Base-by-base conservation (phyloP, 2,888 invertebrate species). In the Pinctada fucata region DNA sequence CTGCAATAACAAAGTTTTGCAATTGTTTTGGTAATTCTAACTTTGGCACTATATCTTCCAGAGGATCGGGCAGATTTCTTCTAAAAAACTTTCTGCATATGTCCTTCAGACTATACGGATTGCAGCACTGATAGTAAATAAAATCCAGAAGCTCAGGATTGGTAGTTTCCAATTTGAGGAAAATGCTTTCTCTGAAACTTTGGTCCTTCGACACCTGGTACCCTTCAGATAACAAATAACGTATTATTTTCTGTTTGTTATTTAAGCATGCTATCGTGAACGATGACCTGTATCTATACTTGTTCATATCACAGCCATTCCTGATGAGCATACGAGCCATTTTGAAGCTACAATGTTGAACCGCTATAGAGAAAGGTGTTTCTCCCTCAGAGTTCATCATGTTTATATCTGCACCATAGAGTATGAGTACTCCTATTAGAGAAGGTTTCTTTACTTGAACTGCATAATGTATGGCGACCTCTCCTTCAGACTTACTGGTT, bases 391-490 rank as follows among this genome's bases (percentile, higher is more conserved):
- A 81, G 76, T 84, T 88, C 65, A 75, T 80, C 31, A 82, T 81
- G 71, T 87, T 82, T 47, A 86, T 76, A n/a, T 86, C 76, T n/a
- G 87, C 87, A 8, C 87, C 88, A 68, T 83, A 84, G n/a, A 79
- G 65, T 5, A 88, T 79, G 5, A 89, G 80, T 47, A 77, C 75
- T 75, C 83, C 66, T 0, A 87, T 85, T 10, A 87, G 84, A 4
- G 81, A 79, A 4, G 79, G 73, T 8, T 83, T 82, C 10, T 84
- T 84, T 16, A 87, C 83, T 75, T 88, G 87, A 4, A 86, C 87
- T 48, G 88, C 89, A 78, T 84, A 86, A 75, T 89, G 88, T 16
- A 89, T 77, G 2, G 87, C 88, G 10, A 86, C 85, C 71, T 88
- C 88, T 65, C 86, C 82, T 66, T 85, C 86, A n/a, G 78, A 68